Percentiles rank a stretch among this genome's conserved stretches.
These are phyloP conservation scores for Lycia hirtaria DNA, from an alignment of 2,888 invertebrate species.

Conservation along the genomic window DNA sequence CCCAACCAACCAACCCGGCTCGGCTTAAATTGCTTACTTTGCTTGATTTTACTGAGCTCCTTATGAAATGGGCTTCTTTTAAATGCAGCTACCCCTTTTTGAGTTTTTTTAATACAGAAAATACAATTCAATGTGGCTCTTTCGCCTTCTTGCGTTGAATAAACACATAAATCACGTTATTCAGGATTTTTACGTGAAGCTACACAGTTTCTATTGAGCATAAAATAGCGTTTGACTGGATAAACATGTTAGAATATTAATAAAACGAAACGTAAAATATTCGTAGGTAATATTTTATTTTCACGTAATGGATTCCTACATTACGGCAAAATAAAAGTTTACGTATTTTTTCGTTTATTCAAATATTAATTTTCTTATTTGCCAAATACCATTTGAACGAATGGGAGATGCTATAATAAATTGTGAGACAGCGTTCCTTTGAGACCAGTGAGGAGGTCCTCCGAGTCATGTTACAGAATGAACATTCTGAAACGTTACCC, in stretches of 20 bases:
- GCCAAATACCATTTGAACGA: conserved; percentile 4
- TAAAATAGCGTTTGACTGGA: neutral
- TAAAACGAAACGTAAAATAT: neutral
- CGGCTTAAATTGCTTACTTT: conserved; percentile 26
- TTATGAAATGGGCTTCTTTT: conserved; percentile 26
- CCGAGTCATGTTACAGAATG: conserved; percentile 23
- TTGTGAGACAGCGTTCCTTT: conserved; percentile 20
- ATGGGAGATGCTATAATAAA: conserved; percentile 19
- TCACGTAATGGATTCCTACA: neutral
- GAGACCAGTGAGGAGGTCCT: conserved; percentile 15
- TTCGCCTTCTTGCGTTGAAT: neutral
- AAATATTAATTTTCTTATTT: conserved; percentile 17
- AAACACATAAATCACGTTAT: conserved; percentile 4
- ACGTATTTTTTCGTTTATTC: conserved; percentile 6
- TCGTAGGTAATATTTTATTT: conserved; percentile 7
- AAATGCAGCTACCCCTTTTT: conserved; percentile 1
- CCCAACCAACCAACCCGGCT: conserved; percentile 1
- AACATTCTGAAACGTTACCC: conserved; percentile 5
- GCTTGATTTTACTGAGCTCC: conserved; percentile 12
- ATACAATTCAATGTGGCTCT: conserved; percentile 7
- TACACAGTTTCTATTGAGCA: neutral
- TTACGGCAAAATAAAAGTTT: conserved; percentile 7
- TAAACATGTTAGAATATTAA: neutral
- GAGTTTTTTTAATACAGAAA: conserved; percentile 2
- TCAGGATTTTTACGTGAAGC: neutral